These are phyloP conservation scores for Maccullochella peelii DNA, from an alignment of 2,113 vertebrate genomes.

Conservation along the genomic window DNA sequence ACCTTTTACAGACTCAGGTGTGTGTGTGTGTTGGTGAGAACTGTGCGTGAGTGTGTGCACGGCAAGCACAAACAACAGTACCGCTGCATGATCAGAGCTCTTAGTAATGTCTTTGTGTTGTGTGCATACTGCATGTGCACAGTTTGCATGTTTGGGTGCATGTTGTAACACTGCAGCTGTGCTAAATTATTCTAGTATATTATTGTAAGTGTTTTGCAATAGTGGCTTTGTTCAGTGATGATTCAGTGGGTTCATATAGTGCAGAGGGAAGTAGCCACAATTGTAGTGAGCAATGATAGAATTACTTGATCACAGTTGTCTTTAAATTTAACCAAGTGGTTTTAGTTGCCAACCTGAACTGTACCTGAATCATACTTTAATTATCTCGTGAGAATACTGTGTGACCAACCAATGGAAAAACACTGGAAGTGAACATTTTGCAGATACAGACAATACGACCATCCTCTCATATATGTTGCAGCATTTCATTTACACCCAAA, in stretches of 20 bases:
- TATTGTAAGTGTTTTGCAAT: constrained; percentile 12
- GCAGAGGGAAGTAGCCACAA: not conserved
- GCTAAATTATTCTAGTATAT: constrained; percentile 5
- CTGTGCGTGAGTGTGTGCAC: constrained; percentile 9
- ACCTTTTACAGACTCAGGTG: constrained; percentile 42
- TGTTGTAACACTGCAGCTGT: not conserved
- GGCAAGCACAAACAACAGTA: constrained; percentile 15
- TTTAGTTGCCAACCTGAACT: not conserved
- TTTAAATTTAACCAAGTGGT: not conserved
- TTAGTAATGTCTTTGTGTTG: not conserved
- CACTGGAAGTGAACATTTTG: not conserved
- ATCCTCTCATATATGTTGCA: not conserved
- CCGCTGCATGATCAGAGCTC: constrained; percentile 14
- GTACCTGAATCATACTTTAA: not conserved
- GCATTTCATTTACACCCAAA: not conserved
- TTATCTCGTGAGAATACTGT: not conserved
- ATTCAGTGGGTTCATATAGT: constrained; percentile 8
- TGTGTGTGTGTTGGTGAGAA: constrained; percentile 8
- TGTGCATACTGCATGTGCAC: not conserved
- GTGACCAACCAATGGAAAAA: not conserved
- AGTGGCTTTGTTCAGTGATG: constrained; percentile 2
- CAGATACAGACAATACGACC: not conserved
- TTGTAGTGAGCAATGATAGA: not conserved
- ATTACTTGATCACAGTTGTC: not conserved
- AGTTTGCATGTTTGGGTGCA: constrained; percentile 10